These are phyloP conservation scores for Tragelaphus oryx DNA, from an alignment of 2,797 vertebrate species.

Conservation along the genomic window DNA sequence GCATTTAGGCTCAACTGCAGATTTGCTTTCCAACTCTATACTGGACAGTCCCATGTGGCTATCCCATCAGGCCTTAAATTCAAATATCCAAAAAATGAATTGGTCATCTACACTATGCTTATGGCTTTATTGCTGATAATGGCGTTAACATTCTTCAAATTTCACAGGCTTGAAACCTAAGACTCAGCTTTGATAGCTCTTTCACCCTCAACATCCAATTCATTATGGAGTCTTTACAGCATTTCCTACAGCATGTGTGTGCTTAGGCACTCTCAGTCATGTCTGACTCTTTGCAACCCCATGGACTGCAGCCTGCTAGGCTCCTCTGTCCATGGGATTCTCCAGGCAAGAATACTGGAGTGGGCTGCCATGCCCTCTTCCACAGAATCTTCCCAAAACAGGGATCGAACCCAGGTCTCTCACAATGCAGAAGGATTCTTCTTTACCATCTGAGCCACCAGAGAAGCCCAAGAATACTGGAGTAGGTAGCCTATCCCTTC, in stretches of 20 bases:
- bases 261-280: background rate
- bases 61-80: background rate
- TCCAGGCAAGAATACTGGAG: background rate
- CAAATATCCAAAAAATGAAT: background rate
- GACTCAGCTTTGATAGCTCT: background rate
- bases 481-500: background rate
- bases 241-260: background rate
- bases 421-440: background rate
- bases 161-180: background rate
- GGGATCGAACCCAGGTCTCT: background rate
- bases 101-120: background rate
- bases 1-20: background rate
- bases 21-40: background rate
- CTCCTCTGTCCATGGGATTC: background rate
- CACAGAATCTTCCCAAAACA: background rate
- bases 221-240: background rate
- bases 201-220: background rate
- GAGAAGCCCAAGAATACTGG: background rate
- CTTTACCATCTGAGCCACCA: background rate
- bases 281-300: background rate
- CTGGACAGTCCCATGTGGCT: background rate
- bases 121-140: slow-evolving; percentile 8
- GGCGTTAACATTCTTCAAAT: background rate
- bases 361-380: background rate
- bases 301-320: background rate